Evolutionary conservation across 2,888 invertebrate genomes (phyloP), one percentile per base, ranked within the genome.

Genomic region (Meta bourneti): DNA sequence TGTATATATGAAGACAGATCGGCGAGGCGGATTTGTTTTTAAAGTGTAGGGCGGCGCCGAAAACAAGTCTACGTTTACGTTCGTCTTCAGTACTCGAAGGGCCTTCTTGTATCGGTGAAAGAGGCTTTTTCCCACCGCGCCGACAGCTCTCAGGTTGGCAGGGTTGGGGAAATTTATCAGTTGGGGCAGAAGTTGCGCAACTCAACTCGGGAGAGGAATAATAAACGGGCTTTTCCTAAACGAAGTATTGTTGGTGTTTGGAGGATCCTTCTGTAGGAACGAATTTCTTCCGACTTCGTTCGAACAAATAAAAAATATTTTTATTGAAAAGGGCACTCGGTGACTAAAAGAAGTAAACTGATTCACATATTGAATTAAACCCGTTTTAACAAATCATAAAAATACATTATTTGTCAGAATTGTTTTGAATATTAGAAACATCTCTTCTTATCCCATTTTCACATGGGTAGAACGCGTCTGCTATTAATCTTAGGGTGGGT

Each of bases 21-120:
- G 13, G 49, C 16, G 51, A 13, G 34, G 16, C 6, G 52, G 11
- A 77, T 8, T 16, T 61, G 54, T 19, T 71, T 81, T 69, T 49
- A 49, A 70, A 82, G 52, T 34, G 74, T 13, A 54, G 16, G 8
- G 6, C 61, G 84, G 84, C 84, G 84, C 84, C 84, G 74, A 61
- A 34, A 48, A 9, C 52, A 34, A 0, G 74, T 61, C 84, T 75
- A 13, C 54, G 84, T 84, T 84, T 84, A 84, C 54, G 84, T 84
- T 48, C 70, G 8, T 48, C 48, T 34, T 16, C 34, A 7, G 11
- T 4, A 51, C 34, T 34, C 34, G 34, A 34, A 34, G 34, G 34
- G 34, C 34, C n/a, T 51, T 16, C 77, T 51, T n/a, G 77, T 19
- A 77, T 51, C n/a, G 77, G 77, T 52, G 77, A 77, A 77, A 77